Evolutionary conservation across 2,888 invertebrate genomes (phyloP), one percentile per base, ranked within the genome.

Genomic region (Smittia aterrima): DNA sequence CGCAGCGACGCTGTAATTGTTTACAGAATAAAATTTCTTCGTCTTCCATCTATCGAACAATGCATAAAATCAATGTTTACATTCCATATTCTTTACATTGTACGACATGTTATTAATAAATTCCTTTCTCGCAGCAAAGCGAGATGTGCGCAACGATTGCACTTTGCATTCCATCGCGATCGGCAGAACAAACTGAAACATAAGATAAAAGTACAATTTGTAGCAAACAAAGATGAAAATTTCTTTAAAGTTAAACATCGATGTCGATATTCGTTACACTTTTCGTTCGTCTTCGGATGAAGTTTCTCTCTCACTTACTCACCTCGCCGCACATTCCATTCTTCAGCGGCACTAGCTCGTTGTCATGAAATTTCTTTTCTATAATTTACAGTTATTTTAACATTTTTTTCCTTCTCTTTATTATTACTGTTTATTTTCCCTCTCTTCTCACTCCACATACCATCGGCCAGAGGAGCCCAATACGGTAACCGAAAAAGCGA

Each of bases 321-420:
- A 24, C 24, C 32, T 27, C 25, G 20, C 13, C n/a, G 32, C 66
- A 66, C 41, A 67, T 67, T 67, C 67, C 67, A 67, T 67, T 67
- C 67, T 67, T 67, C 40, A 41, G 41, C 22, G 58, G 58, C 58
- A 58, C 58, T 58, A 58, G 58, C 58, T 58, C n/a, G 58, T 58
- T 58, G 58, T 58, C 58, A 64, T 27, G 64, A 64, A 58, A 64
- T 64, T 64, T 64, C 27, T 64, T 22, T 64, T 53, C 70, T 53
- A 47, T 70, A 53, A 70, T 70, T 70, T 70, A 70, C 70, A 70
- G 70, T 70, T 70, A 70, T 53, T 27, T 22, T 25, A 40, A 70
- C 70, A 70, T 64, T 64, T 27, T 58, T 64, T 64, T 64, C 27
- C 22, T 64, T 25, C 64, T 64, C 27, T 58, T 22, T 58, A 22